phyloP scores from a whole-genome alignment of 2,888 invertebrate genomes.

The Sinelater perroti region DNA sequence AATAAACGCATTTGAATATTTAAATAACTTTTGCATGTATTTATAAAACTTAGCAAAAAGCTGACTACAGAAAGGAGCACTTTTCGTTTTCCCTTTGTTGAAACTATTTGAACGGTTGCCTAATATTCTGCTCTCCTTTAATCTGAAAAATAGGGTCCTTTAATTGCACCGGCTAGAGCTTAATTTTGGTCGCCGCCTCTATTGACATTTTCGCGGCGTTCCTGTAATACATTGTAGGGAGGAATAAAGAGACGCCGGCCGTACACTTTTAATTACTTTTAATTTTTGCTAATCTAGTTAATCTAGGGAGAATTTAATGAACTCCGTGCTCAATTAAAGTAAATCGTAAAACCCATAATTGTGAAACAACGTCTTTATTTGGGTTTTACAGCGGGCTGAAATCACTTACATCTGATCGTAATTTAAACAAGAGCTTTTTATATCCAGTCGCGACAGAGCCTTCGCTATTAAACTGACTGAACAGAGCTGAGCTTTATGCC shows the following conservation, averaged over 20 bases:
- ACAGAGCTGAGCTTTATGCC: slow-evolving; percentile 52
- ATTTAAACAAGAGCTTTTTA: slow-evolving; percentile 52
- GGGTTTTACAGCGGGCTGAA: slow-evolving; percentile 40
- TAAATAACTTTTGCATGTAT: too few species aligned
- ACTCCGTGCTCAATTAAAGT: slow-evolving; percentile 34
- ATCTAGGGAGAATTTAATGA: slow-evolving; percentile 28
- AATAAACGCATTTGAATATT: too few species aligned
- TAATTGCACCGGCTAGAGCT: too few species aligned
- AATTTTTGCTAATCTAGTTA: slow-evolving; percentile 32
- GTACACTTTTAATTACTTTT: slow-evolving; percentile 25
- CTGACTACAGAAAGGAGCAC: too few species aligned
- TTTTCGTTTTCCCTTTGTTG: too few species aligned
- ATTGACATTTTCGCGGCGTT: too few species aligned
- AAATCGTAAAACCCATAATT: slow-evolving; percentile 34
- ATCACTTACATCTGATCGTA: slow-evolving; percentile 46
- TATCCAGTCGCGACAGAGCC: slow-evolving; percentile 52
- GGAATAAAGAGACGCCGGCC: neutral
- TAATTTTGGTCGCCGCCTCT: too few species aligned
- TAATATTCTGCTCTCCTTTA: too few species aligned
- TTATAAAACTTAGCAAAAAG: too few species aligned
- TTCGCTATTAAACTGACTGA: slow-evolving; percentile 47
- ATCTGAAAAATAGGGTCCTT: too few species aligned
- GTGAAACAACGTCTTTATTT: slow-evolving; percentile 38
- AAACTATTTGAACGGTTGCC: too few species aligned
- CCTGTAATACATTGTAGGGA: neutral